Conservation (phyloP, 1,140 invertebrate species). For the Drosophila chauvacae region DNA sequence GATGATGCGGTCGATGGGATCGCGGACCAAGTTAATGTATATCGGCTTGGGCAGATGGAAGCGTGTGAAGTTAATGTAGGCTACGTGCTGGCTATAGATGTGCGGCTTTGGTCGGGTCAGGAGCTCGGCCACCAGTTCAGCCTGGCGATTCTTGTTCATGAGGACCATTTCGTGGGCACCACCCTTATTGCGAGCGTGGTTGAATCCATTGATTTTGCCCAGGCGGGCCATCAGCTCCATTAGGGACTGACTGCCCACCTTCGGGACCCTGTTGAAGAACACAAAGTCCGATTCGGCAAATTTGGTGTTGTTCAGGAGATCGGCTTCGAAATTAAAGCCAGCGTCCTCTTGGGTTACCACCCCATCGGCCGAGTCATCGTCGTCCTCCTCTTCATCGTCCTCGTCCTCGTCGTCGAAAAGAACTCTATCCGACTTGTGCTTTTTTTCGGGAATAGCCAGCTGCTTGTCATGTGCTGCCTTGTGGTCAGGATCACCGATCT, state of each 20-base stretch:
- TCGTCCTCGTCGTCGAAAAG: slow-evolving; percentile 15
- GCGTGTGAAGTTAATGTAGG: slow-evolving; percentile 85
- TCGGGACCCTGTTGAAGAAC: slow-evolving; percentile 95
- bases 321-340: slow-evolving; percentile 48
- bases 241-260: slow-evolving; percentile 94
- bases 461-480: slow-evolving; percentile 54
- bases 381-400: slow-evolving; percentile 16
- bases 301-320: slow-evolving; percentile 90
- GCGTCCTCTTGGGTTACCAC: slow-evolving; percentile 11
- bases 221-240: slow-evolving; percentile 92
- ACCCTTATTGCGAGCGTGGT: slow-evolving; percentile 92
- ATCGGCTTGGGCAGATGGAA: slow-evolving; percentile 92
- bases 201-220: slow-evolving; percentile 91
- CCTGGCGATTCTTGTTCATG: slow-evolving; percentile 90
- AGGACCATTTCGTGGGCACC: slow-evolving; percentile 94
- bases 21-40: slow-evolving; percentile 94
- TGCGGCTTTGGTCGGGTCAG: slow-evolving; percentile 86
- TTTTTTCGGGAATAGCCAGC: slow-evolving; percentile 45
- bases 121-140: slow-evolving; percentile 84
- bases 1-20: slow-evolving; percentile 95
- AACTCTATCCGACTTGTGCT: not conserved
- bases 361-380: slow-evolving; percentile 15
- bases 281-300: slow-evolving; percentile 89
- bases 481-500: slow-evolving; percentile 36
- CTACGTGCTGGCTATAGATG: slow-evolving; percentile 83